Evolutionary conservation across 1,140 invertebrate species (phyloP).

Genomic region (Babylonia areolata): DNA sequence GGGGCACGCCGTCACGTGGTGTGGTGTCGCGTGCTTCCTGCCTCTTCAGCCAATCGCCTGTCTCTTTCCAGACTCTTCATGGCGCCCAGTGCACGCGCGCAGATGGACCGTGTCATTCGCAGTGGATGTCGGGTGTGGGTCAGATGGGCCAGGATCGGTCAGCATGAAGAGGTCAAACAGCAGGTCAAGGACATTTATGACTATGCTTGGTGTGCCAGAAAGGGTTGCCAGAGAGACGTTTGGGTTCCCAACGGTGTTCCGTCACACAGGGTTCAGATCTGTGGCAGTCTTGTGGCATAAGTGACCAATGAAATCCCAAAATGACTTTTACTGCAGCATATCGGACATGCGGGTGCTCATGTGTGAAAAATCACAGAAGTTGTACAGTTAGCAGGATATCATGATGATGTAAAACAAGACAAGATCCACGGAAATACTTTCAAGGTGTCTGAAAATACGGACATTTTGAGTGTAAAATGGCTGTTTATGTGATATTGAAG

Average conservation of each 20-base stretch:
- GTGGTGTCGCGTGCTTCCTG: conserved; percentile 23
- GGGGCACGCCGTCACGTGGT: conserved; percentile 30
- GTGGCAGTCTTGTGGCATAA: not conserved
- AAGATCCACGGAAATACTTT: too few relatives aligned
- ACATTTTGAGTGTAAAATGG: too few relatives aligned
- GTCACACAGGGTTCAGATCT: not conserved
- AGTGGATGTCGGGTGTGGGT: too few relatives aligned
- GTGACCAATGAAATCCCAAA: too few relatives aligned
- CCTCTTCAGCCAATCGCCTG: not conserved
- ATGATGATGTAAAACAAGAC: too few relatives aligned
- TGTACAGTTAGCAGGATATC: too few relatives aligned
- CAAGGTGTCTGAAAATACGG: too few relatives aligned
- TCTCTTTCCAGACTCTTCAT: not conserved
- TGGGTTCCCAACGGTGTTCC: conserved; percentile 22
- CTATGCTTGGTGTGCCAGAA: conserved; percentile 10
- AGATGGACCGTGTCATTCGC: not conserved
- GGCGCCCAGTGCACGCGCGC: not conserved
- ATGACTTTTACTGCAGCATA: too few relatives aligned
- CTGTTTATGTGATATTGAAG: too few relatives aligned
- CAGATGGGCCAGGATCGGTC: not conserved
- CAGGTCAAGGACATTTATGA: not conserved
- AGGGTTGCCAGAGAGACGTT: conserved; percentile 20
- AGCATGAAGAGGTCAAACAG: not conserved
- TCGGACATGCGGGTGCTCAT: too few relatives aligned
- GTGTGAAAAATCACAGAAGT: too few relatives aligned